Base-by-base conservation (phyloP, 2,797 vertebrate species). In the Oceanodroma leucorhoa region DNA sequence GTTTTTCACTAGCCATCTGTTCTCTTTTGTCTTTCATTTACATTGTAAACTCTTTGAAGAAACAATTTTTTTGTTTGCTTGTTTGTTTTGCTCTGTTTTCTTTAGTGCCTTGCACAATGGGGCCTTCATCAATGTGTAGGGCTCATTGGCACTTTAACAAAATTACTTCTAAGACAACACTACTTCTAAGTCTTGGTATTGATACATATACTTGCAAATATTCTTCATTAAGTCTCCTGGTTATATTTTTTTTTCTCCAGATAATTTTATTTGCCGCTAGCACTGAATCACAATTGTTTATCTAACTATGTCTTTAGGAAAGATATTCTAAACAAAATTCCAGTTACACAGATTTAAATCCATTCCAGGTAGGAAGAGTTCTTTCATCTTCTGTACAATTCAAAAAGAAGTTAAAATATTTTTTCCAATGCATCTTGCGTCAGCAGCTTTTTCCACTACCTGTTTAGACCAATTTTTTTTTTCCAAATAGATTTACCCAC, bases 1-100 rank as follows among this genome's bases (percentile, higher is more conserved):
- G 51, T 23, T 90, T 95, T 80, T 92, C 58, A 78, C 46, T 54
- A 81, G 26, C 29, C 29, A 36, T 66, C 73, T 87, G 64, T 67
- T 89, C 23, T 71, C 24, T 83, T 79, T 73, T 64, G 41, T 62
- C 32, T 67, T 64, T 55, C 46, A 24, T 27, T 88, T 67, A n/a
- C 11, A 24, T 9, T 78, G 65, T 64, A 30, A 86, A 57, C 29
- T 60, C 45, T 45, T 64, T 14, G 29, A 88, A 67, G 45, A 76
- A 83, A 40, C 12, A 34, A 12, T 6, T 21, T 69, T 87, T 82
- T 73, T 85, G 16, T 71, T 79, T 46, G 21, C 11, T 69, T 22
- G 4, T 45, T 89, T 60, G 6, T 79, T 73, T 75, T 85, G 62
- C 66, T 83, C 10, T 36, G 29, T 43, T 17, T 10, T 82, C 26